Evolutionary conservation across 2,888 invertebrate genomes (phyloP).

Genomic region (Tanytarsus gracilentus): DNA sequence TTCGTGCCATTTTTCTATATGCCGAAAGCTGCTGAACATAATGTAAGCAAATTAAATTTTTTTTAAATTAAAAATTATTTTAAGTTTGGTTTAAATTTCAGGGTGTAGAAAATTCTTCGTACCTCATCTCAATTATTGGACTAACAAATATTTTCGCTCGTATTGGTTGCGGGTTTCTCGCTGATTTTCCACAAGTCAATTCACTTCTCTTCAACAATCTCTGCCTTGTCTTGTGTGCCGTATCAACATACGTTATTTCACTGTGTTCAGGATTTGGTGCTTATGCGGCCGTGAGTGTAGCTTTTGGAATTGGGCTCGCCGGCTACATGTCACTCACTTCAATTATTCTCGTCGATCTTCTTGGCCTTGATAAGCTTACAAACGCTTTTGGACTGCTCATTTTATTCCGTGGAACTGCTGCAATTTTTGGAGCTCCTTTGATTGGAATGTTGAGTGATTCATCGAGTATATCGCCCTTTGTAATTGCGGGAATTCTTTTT

Average conservation of each 20-base stretch:
- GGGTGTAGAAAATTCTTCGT: slow-evolving; percentile 65
- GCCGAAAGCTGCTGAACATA: slow-evolving; percentile 66
- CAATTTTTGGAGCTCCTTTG: slow-evolving; percentile 74
- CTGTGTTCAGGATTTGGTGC: slow-evolving; percentile 68
- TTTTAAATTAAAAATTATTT: slow-evolving; percentile 32
- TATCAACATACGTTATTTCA: slow-evolving; percentile 74
- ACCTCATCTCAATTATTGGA: slow-evolving; percentile 72
- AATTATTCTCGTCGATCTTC: slow-evolving; percentile 90
- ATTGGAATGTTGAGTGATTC: slow-evolving; percentile 85
- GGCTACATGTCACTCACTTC: slow-evolving; percentile 97
- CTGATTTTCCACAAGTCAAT: slow-evolving; percentile 86
- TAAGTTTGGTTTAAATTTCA: too few species aligned
- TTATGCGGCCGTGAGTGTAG: slow-evolving; percentile 71
- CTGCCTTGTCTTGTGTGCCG: slow-evolving; percentile 81
- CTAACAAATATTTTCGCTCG: slow-evolving; percentile 92
- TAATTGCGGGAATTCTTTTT: slow-evolving; percentile 82
- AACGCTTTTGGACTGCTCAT: slow-evolving; percentile 96
- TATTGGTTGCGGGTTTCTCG: slow-evolving; percentile 79
- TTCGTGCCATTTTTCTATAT: slow-evolving; percentile 95
- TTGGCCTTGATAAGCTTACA: slow-evolving; percentile 91
- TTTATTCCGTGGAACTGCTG: slow-evolving; percentile 89
- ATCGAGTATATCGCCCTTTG: slow-evolving; percentile 79
- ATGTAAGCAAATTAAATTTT: slow-evolving; percentile 51
- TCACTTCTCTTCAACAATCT: slow-evolving; percentile 87
- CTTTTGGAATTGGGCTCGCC: slow-evolving; percentile 91